phyloP scores from a whole-genome alignment of 2,888 invertebrate species.

The Trissonchulus latispiculum region DNA sequence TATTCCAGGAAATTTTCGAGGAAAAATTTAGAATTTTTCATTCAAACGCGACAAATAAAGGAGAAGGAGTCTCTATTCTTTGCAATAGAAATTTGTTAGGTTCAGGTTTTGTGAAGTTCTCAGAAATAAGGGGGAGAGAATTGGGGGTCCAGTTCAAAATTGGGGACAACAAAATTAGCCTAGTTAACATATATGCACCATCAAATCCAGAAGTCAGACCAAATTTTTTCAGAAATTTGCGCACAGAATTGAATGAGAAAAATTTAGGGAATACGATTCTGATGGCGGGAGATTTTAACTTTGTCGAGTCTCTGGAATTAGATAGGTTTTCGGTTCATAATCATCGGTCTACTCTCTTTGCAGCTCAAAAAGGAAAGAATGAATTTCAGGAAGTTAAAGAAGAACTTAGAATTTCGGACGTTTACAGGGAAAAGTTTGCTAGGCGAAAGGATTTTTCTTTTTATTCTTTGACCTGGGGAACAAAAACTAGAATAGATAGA shows the following conservation, averaged over 20 bases:
- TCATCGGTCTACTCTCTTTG: not conserved
- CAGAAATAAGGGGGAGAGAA: conserved; percentile 6
- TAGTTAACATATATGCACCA: not conserved
- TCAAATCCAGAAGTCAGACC: not conserved
- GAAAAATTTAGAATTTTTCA: not conserved
- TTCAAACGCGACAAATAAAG: not conserved
- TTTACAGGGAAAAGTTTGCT: too few species aligned
- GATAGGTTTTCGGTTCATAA: not conserved
- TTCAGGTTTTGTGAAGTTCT: not conserved
- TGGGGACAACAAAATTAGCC: not conserved
- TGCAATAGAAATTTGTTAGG: not conserved
- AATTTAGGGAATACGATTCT: not conserved
- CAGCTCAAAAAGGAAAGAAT: not conserved
- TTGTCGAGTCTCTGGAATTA: not conserved
- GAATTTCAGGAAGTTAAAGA: not conserved
- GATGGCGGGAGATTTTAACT: not conserved
- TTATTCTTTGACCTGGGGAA: not conserved
- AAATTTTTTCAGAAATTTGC: not conserved
- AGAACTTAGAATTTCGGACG: not conserved
- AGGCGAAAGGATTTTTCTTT: not conserved
- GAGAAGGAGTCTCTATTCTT: not conserved
- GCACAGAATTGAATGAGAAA: not conserved
- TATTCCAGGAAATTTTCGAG: not conserved
- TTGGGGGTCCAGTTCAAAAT: not conserved
- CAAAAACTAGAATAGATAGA: conserved; percentile 11